These are phyloP conservation scores for Rhodophaea formosa DNA, from an alignment of 2,888 invertebrate species.

Conservation along the genomic window DNA sequence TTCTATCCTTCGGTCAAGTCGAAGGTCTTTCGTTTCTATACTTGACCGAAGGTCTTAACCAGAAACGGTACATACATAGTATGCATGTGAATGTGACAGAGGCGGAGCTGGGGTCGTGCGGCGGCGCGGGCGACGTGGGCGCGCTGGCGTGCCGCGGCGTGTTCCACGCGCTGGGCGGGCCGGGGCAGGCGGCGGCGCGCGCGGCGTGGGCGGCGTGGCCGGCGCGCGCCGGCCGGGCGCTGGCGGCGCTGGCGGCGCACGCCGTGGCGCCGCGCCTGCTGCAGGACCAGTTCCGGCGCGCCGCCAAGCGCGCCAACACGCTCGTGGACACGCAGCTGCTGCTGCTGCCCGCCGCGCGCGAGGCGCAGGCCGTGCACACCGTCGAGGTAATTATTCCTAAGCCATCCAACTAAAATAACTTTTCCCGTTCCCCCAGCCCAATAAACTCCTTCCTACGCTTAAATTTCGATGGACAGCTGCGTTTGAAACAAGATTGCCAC, in stretches of 20 bases:
- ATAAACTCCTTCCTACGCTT: too few species aligned
- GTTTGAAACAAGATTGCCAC: too few species aligned
- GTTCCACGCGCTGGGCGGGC: conserved; percentile 83
- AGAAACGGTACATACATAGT: too few species aligned
- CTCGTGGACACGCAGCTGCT: conserved; percentile 29
- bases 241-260: conserved; percentile 50
- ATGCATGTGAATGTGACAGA: neutral
- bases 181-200: conserved; percentile 83
- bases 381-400: conserved; percentile 78
- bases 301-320: conserved; percentile 25
- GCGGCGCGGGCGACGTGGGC: conserved; percentile 72
- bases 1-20: too few species aligned
- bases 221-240: conserved; percentile 50
- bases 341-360: conserved; percentile 86
- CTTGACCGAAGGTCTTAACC: too few species aligned
- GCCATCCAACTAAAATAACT: too few species aligned
- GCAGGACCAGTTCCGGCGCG: conserved; percentile 23
- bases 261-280: conserved; percentile 50
- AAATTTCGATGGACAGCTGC: too few species aligned
- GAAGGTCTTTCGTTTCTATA: too few species aligned
- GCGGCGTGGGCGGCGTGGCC: conserved; percentile 70
- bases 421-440: too few species aligned
- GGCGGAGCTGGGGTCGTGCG: conserved; percentile 37
- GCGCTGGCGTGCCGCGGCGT: conserved; percentile 84
- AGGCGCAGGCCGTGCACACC: conserved; percentile 90